phyloP scores from a whole-genome alignment of 2,888 invertebrate species.

The Xanthia togata region DNA sequence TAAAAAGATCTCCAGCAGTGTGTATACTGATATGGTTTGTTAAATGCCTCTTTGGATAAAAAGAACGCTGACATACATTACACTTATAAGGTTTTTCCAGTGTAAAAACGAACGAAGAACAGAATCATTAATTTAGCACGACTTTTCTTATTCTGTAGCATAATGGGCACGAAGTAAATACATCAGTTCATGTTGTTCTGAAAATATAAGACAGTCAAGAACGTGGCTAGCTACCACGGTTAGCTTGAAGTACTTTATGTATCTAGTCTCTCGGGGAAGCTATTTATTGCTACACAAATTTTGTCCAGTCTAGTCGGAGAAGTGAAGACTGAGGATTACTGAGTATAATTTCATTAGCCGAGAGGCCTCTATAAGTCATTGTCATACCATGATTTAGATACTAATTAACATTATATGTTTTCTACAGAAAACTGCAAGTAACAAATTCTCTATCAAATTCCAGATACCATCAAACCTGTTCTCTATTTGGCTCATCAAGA shows the following conservation, averaged over 20 bases:
- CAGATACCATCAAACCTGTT: constrained; percentile 90
- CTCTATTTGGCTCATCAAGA: constrained; percentile 91
- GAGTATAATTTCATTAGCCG: too few relatives aligned
- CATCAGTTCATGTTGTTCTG: too few relatives aligned
- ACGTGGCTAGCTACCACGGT: background rate
- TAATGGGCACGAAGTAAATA: too few relatives aligned
- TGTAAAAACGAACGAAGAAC: background rate
- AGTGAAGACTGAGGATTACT: background rate
- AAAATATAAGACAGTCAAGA: too few relatives aligned
- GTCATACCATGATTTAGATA: background rate
- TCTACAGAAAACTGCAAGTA: background rate
- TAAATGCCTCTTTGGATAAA: background rate
- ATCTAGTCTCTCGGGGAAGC: too few relatives aligned
- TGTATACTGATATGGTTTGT: too few relatives aligned
- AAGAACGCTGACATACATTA: background rate
- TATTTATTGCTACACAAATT: too few relatives aligned
- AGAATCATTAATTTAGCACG: background rate
- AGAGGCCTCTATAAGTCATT: background rate
- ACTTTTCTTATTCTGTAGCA: background rate
- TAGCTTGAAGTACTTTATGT: too few relatives aligned
- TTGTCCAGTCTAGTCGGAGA: background rate
- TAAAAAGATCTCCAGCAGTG: too few relatives aligned
- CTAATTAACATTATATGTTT: background rate
- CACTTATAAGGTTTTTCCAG: background rate
- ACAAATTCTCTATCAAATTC: constrained; percentile 54